These are phyloP conservation scores for Cecropterus lyciades DNA, from an alignment of 1,140 invertebrate species.

Conservation along the genomic window DNA sequence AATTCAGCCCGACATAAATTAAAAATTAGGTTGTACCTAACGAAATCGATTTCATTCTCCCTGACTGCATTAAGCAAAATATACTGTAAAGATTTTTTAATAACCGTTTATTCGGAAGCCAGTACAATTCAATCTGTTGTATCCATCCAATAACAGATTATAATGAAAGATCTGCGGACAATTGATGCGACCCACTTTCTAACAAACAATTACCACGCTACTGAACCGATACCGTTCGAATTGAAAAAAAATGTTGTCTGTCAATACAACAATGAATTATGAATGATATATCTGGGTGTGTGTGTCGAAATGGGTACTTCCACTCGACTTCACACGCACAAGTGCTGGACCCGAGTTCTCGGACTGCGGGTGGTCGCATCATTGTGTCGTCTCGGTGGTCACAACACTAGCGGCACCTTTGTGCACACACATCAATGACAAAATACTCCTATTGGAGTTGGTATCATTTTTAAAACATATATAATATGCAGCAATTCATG, in stretches of 20 bases:
- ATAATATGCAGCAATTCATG: no score
- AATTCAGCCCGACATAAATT: slow-evolving; percentile 4
- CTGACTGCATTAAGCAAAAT: slow-evolving; percentile 12
- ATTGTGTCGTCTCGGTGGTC: slow-evolving; percentile 51
- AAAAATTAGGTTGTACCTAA: slow-evolving; percentile 38
- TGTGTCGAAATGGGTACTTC: slow-evolving; percentile 51
- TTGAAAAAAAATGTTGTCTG: slow-evolving; percentile 44
- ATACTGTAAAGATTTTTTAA: slow-evolving; percentile 42
- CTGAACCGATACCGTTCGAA: slow-evolving; percentile 52
- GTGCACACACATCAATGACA: slow-evolving; percentile 41
- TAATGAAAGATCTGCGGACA: slow-evolving; percentile 55
- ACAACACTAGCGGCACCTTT: slow-evolving; percentile 54
- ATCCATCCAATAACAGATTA: slow-evolving; percentile 47
- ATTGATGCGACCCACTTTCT: slow-evolving; percentile 62
- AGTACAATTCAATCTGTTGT: slow-evolving; percentile 39
- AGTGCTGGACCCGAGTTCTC: slow-evolving; percentile 45
- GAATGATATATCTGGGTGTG: slow-evolving; percentile 68
- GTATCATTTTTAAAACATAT: no score
- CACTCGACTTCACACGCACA: slow-evolving; percentile 64
- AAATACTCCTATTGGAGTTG: not conserved
- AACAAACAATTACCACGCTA: slow-evolving; percentile 60
- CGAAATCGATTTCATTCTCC: slow-evolving; percentile 17
- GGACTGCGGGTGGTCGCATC: slow-evolving; percentile 69
- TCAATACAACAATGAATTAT: slow-evolving; percentile 37
- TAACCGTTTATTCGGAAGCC: slow-evolving; percentile 37